phyloP scores from a whole-genome alignment of 2,797 vertebrate species.

The Chaenodraco wilsoni region DNA sequence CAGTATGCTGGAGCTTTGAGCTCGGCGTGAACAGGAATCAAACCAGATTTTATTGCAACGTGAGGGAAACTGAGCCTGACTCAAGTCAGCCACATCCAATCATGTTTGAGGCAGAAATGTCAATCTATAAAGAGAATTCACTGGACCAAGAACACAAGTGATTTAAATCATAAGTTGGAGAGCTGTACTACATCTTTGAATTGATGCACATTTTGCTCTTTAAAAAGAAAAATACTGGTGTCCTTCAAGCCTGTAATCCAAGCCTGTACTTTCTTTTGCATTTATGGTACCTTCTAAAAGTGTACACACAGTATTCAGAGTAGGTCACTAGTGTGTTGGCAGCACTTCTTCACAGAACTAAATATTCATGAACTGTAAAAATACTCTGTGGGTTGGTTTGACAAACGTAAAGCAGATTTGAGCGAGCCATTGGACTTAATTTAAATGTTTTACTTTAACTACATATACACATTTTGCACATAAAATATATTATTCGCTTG shows the following conservation, averaged over 20 bases:
- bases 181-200: neutral
- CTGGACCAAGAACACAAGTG: conserved; percentile 21
- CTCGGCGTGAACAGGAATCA: conserved; percentile 5
- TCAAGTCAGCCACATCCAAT: conserved; percentile 22
- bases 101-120: conserved; percentile 24
- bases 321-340: neutral
- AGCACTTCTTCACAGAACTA: neutral
- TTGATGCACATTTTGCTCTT: conserved; percentile 9
- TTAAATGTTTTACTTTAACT: neutral
- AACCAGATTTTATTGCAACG: conserved; percentile 26
- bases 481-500: neutral
- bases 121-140: conserved; percentile 27
- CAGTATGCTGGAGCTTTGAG: neutral
- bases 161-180: conserved; percentile 26
- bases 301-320: neutral
- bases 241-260: neutral
- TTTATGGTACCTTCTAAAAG: too few species aligned
- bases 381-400: neutral
- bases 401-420: neutral
- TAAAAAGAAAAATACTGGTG: neutral
- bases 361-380: neutral
- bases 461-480: neutral
- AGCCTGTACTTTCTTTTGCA: neutral
- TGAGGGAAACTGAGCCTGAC: conserved; percentile 14
- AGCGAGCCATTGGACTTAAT: fast-evolving